Conservation (phyloP, 2,113 vertebrate species). For the Notarius lentiginosus region DNA sequence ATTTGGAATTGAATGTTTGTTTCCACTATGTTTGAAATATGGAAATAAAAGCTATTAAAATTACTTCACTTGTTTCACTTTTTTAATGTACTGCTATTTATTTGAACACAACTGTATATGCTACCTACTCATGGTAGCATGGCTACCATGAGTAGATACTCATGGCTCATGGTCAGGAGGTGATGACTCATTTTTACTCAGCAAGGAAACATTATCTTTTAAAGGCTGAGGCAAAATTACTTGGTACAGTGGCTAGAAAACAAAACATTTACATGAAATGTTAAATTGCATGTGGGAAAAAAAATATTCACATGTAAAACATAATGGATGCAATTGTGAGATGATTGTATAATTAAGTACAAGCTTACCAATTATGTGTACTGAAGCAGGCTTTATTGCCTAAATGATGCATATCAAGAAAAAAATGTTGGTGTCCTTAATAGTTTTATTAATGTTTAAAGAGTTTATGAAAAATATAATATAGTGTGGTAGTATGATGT, state of each 20-base stretch:
- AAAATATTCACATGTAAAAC: neutral
- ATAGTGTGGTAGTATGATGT: conserved; percentile 60
- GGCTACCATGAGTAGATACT: too few relatives aligned
- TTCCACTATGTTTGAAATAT: too few relatives aligned
- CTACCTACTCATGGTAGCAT: too few relatives aligned
- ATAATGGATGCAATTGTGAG: neutral
- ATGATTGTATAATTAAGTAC: conserved; percentile 27
- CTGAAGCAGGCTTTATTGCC: conserved; percentile 63
- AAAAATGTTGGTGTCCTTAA: conserved; percentile 56
- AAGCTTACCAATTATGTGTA: conserved; percentile 33
- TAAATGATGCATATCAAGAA: conserved; percentile 62
- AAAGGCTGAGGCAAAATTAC: neutral
- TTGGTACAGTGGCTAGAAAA: neutral
- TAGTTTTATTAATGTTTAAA: conserved; percentile 54
- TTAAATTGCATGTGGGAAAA: too few relatives aligned
- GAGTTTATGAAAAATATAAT: conserved; percentile 60
- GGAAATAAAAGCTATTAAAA: too few relatives aligned
- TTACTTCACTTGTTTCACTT: too few relatives aligned
- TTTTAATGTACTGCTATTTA: too few relatives aligned
- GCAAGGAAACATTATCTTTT: too few relatives aligned
- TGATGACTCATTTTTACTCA: too few relatives aligned
- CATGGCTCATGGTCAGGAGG: too few relatives aligned
- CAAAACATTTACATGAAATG: neutral
- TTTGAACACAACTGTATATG: too few relatives aligned
- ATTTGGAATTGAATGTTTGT: too few relatives aligned